Evolutionary conservation across 2,888 invertebrate genomes (phyloP), one percentile per base, ranked within the genome.

Genomic region (Lacanobia oleracea): DNA sequence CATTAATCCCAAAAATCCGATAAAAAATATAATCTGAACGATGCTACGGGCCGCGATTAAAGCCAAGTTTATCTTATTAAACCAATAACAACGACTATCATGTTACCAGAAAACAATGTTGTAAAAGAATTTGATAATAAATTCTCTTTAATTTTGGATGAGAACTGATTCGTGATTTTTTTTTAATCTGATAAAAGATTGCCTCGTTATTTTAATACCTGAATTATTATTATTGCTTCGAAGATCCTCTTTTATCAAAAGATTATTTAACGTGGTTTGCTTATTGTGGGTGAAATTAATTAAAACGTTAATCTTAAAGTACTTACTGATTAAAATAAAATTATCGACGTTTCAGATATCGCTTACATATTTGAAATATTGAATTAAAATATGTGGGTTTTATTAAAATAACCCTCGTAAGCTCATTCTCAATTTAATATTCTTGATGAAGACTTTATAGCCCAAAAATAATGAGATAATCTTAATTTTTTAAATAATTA

Each of bases 61-160:
- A 23, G 50, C 16, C 57, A 12, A 54, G 56, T 66, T 67, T 68
- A 69, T 79, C 40, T 59, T 66, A 72, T 72, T 62, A 75, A 72
- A 72, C 67, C 73, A 72, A 83, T 81, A 76, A 73, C 63, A 61
- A 69, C 33, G 33, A 33, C 3, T 33, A 33, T 33, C 33, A 33
- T 33, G 33, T 33, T 33, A 33, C 33, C 33, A 33, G 33, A 33
- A 33, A 33, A 33, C 33, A 4, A 33, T 33, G 2, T 33, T 33
- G 33, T 33, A 33, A 33, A 33, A 33, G 33, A 33, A 33, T 33
- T 3, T 33, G 0, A 6, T n/a, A 33, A 33, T 6, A 33, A 33
- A 33, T 33, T 33, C 33, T 33, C 33, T 33, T 33, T 33, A 2
- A 33, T 33, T 33, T 33, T 33, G 33, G 33, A 33, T 33, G 6